These are phyloP conservation scores for Psettodes erumei DNA, from an alignment of 2,113 vertebrate genomes.

Conservation along the genomic window DNA sequence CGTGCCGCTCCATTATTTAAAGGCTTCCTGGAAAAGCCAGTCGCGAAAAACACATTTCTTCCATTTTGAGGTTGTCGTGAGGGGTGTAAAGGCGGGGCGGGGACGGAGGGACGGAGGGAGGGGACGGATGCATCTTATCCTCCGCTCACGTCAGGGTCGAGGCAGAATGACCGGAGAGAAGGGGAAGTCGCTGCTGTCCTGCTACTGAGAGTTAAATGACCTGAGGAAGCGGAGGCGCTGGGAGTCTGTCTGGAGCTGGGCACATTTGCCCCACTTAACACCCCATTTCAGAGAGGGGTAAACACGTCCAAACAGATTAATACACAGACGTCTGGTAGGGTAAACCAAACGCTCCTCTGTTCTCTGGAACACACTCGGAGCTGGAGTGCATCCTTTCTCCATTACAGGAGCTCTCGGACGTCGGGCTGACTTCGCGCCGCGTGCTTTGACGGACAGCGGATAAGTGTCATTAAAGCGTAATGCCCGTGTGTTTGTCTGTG, in stretches of 20 bases:
- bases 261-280: slow-evolving; percentile 79
- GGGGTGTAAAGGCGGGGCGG: slow-evolving; percentile 56
- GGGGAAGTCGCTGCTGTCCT: slow-evolving; percentile 52
- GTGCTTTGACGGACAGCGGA: slow-evolving; percentile 50
- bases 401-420: slow-evolving; percentile 42
- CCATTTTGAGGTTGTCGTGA: slow-evolving; percentile 92
- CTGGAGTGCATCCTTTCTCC: slow-evolving; percentile 66
- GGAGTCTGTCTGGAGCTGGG: slow-evolving; percentile 58
- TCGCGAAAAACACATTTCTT: slow-evolving; percentile 92
- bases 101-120: slow-evolving; percentile 13
- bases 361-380: slow-evolving; percentile 46
- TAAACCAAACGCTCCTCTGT: slow-evolving; percentile 34
- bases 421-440: slow-evolving; percentile 39
- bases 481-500: slow-evolving; percentile 37
- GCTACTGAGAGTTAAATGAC: slow-evolving; percentile 82
- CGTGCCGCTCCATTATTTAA: slow-evolving; percentile 93
- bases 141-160: slow-evolving; percentile 58
- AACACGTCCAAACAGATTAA: slow-evolving; percentile 70
- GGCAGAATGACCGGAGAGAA: slow-evolving; percentile 33
- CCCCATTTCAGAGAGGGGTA: slow-evolving; percentile 68
- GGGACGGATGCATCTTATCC: slow-evolving; percentile 54
- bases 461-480: slow-evolving; percentile 28
- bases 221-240: slow-evolving; percentile 65
- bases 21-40: slow-evolving; percentile 86
- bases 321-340: slow-evolving; percentile 23